Conservation (phyloP, 2,113 vertebrate genomes). For the Elaphurus davidianus region DNA sequence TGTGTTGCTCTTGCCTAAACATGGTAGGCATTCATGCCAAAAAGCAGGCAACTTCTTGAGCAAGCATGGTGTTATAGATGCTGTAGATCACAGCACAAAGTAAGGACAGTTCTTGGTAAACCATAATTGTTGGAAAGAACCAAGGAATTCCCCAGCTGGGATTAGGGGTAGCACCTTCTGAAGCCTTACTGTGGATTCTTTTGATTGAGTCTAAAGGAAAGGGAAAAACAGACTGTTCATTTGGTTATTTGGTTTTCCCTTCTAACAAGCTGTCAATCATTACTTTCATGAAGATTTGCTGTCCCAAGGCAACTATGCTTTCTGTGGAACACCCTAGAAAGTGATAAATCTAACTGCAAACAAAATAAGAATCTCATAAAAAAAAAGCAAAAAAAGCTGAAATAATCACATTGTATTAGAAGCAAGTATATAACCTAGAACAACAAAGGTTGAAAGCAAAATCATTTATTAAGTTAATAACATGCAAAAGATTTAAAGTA, state of each 20-base stretch:
- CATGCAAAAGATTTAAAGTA: not conserved
- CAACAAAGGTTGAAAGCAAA: not conserved
- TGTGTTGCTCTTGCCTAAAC: not conserved
- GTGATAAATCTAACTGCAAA: not conserved
- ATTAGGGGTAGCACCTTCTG: conserved; percentile 17
- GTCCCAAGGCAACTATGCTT: not conserved
- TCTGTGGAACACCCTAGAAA: not conserved
- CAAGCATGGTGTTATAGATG: not conserved
- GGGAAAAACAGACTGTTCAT: conserved; percentile 29
- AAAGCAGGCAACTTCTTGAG: not conserved
- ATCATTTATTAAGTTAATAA: not conserved
- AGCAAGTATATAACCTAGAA: not conserved
- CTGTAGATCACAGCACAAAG: not conserved
- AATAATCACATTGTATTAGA: not conserved
- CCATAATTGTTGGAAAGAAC: conserved; percentile 62
- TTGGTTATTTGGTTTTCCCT: conserved; percentile 61
- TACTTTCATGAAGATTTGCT: not conserved
- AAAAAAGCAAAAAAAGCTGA: not conserved
- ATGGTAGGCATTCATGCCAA: not conserved
- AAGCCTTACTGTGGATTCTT: not conserved
- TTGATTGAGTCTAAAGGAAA: conserved; percentile 23
- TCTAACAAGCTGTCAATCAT: conserved; percentile 30
- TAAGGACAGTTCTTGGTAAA: conserved; percentile 40
- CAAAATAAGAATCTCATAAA: not conserved
- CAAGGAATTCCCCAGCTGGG: conserved; percentile 58